These are phyloP conservation scores for Papilio aristodemus DNA, from an alignment of 1,140 invertebrate species.

Conservation along the genomic window DNA sequence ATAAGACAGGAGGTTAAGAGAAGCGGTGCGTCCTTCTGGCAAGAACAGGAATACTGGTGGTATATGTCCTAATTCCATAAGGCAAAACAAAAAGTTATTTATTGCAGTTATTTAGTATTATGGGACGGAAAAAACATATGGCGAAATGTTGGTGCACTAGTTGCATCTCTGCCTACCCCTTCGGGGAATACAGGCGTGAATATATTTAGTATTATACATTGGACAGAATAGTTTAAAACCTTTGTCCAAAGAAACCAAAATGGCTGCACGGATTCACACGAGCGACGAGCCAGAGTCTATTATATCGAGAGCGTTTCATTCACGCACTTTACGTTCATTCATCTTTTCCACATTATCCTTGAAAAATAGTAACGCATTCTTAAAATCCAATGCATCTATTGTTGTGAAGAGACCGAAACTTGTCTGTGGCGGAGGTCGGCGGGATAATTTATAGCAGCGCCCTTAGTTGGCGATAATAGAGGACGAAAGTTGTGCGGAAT, in stretches of 20 bases:
- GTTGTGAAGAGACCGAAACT: not conserved
- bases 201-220: too few relatives aligned
- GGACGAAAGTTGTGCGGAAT: not conserved
- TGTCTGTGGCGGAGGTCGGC: not conserved
- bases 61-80: too few relatives aligned
- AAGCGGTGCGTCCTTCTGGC: too few relatives aligned
- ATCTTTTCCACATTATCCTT: conserved; percentile 9
- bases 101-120: too few relatives aligned
- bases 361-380: conserved; percentile 12
- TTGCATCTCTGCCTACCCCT: too few relatives aligned
- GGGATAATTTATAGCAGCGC: not conserved
- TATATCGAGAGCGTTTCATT: conserved; percentile 3
- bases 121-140: too few relatives aligned
- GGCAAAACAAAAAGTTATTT: too few relatives aligned
- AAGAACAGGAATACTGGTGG: too few relatives aligned
- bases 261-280: not conserved
- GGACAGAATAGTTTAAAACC: not conserved
- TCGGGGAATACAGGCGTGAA: too few relatives aligned
- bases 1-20: too few relatives aligned
- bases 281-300: not conserved
- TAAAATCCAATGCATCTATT: not conserved
- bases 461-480: not conserved
- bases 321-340: conserved; percentile 21
- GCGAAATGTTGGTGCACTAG: too few relatives aligned
- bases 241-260: not conserved